A percentile compares a stretch with the other conserved stretches of the same genome.
Conservation (phyloP, 1,140 invertebrate species). For the Neodiprion pinetum region DNA sequence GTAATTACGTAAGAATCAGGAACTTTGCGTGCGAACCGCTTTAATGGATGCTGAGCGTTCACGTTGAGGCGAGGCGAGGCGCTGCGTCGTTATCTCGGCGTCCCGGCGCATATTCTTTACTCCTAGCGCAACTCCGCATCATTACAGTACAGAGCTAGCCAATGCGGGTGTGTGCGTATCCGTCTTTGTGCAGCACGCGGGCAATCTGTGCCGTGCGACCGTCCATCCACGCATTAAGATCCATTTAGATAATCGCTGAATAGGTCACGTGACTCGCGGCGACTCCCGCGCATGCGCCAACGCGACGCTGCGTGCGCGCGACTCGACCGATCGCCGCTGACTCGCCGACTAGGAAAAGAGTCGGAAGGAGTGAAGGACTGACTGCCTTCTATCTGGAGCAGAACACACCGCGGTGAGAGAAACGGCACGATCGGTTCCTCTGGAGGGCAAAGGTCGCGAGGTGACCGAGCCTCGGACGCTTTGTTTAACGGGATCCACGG, state of each 20-base stretch:
- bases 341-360: background rate
- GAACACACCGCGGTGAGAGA: background rate
- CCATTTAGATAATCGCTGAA: constrained; percentile 16
- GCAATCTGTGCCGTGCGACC: background rate
- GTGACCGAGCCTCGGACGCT: constrained; percentile 37
- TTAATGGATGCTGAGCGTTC: background rate
- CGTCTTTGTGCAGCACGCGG: background rate
- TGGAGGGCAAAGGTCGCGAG: constrained; percentile 47
- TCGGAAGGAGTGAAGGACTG: background rate
- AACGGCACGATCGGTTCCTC: background rate
- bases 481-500: constrained; percentile 53
- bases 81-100: background rate
- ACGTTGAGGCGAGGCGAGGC: too few species aligned
- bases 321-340: constrained; percentile 28
- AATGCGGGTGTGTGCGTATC: background rate
- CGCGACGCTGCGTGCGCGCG: background rate
- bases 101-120: background rate
- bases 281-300: background rate
- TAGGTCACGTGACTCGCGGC: constrained; percentile 13
- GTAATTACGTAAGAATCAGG: constrained; percentile 3
- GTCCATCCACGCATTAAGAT: constrained; percentile 17
- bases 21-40: constrained; percentile 6
- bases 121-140: background rate
- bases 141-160: background rate
- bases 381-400: background rate